phyloP scores from a whole-genome alignment of 53 echinoderm and acorn worm genomes.

The Stichopus horrens region DNA sequence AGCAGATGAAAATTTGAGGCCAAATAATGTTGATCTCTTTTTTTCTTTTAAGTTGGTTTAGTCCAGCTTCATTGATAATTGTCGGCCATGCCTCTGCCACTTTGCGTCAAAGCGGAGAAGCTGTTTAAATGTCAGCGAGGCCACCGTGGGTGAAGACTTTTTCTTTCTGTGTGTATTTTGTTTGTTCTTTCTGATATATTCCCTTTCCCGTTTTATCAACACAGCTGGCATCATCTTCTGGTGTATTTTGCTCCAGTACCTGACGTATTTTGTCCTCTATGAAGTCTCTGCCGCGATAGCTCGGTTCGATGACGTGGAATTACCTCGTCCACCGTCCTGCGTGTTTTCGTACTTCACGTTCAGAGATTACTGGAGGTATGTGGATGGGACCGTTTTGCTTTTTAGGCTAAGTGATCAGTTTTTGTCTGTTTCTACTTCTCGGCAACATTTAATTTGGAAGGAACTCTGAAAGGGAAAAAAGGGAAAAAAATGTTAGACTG shows the following conservation, averaged over 20 bases:
- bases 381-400: too few species aligned
- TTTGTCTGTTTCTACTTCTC: too few species aligned
- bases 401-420: background rate
- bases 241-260: slow-evolving; percentile 11
- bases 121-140: background rate
- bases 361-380: slow-evolving; percentile 33
- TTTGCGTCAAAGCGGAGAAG: too few species aligned
- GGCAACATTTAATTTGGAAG: too few species aligned
- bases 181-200: background rate
- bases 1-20: too few species aligned
- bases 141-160: background rate
- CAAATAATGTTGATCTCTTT: too few species aligned
- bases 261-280: slow-evolving; percentile 13
- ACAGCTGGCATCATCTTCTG: slow-evolving; percentile 36
- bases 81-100: too few species aligned
- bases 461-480: too few species aligned
- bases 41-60: too few species aligned
- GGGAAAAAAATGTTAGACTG: too few species aligned
- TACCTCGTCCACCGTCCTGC: slow-evolving; percentile 16
- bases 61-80: too few species aligned
- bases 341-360: slow-evolving; percentile 22
- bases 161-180: background rate
- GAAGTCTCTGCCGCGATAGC: slow-evolving; percentile 7
- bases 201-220: background rate
- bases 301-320: slow-evolving; percentile 17